Evolutionary conservation across 2,888 invertebrate genomes (phyloP).

Genomic region (Drosophila merina): DNA sequence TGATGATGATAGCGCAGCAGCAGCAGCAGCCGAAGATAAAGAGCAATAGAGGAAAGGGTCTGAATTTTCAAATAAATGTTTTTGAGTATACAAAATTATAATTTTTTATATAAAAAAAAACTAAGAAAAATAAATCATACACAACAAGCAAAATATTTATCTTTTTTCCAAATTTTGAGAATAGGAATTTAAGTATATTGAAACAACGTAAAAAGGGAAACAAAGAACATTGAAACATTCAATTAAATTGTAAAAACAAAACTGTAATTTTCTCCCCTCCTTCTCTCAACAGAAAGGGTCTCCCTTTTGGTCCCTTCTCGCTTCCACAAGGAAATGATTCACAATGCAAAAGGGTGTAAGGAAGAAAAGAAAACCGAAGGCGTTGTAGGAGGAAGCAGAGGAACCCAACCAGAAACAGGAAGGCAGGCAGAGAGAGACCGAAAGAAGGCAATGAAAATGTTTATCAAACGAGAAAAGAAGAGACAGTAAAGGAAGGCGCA

Average conservation of each 20-base stretch:
- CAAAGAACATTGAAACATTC: no score
- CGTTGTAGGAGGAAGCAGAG: slow-evolving; percentile 52
- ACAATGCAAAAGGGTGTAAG: slow-evolving; percentile 34
- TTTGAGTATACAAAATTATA: not conserved
- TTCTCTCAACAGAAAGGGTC: not conserved
- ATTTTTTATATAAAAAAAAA: not conserved
- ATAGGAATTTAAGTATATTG: no score
- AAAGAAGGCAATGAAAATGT: slow-evolving; percentile 45
- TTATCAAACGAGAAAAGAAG: slow-evolving; percentile 45
- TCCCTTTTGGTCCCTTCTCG: not conserved
- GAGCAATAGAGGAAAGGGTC: slow-evolving; percentile 65
- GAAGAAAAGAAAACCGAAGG: slow-evolving; percentile 37
- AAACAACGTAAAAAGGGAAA: no score
- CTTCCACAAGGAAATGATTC: slow-evolving; percentile 51
- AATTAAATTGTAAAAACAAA: no score
- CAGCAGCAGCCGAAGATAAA: slow-evolving; percentile 59
- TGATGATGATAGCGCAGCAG: slow-evolving; percentile 71
- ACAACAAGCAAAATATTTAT: not conserved
- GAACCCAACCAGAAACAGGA: slow-evolving; percentile 24
- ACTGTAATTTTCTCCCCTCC: not conserved
- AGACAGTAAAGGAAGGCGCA: slow-evolving; percentile 1
- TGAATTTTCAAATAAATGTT: slow-evolving; percentile 12
- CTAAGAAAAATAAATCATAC: slow-evolving; percentile 42
- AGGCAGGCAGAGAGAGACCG: slow-evolving; percentile 5
- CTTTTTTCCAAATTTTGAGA: no score